These are phyloP conservation scores for Acleris literana DNA, from an alignment of 2,888 invertebrate species.

Conservation along the genomic window DNA sequence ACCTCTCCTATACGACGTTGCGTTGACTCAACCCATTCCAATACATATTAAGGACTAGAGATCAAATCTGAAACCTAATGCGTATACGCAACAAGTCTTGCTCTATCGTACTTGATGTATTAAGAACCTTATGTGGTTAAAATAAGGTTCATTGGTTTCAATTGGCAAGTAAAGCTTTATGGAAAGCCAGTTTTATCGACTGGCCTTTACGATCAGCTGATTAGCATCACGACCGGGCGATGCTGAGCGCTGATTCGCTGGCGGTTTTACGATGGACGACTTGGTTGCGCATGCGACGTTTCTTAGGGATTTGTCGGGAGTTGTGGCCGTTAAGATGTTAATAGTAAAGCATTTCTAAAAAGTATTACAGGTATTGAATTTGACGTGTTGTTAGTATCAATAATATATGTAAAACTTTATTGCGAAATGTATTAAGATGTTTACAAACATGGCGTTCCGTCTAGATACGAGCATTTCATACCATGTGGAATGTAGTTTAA, in stretches of 20 bases:
- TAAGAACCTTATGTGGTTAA: not conserved
- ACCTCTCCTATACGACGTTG: not conserved
- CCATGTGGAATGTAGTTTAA: no score
- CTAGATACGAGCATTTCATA: no score
- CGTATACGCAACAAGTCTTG: constrained; percentile 12
- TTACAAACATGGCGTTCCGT: no score
- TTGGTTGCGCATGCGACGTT: constrained; percentile 57
- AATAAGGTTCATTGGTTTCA: not conserved
- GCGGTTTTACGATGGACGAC: constrained; percentile 51
- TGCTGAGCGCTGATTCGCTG: constrained; percentile 50
- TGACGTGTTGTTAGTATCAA: no score
- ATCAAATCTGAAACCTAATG: not conserved
- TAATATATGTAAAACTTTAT: no score
- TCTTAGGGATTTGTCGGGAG: constrained; percentile 4
- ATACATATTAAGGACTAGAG: not conserved
- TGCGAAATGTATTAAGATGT: no score
- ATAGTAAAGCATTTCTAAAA: not conserved
- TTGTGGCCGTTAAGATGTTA: not conserved
- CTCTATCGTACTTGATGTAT: not conserved
- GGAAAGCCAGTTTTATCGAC: constrained; percentile 24
- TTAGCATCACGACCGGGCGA: constrained; percentile 34
- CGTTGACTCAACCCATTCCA: not conserved
- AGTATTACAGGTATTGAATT: no score
- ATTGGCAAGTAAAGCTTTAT: constrained; percentile 7
- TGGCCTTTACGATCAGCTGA: constrained; percentile 51